These are phyloP conservation scores for Lobophora halterata DNA, from an alignment of 2,888 invertebrate genomes.

Conservation along the genomic window DNA sequence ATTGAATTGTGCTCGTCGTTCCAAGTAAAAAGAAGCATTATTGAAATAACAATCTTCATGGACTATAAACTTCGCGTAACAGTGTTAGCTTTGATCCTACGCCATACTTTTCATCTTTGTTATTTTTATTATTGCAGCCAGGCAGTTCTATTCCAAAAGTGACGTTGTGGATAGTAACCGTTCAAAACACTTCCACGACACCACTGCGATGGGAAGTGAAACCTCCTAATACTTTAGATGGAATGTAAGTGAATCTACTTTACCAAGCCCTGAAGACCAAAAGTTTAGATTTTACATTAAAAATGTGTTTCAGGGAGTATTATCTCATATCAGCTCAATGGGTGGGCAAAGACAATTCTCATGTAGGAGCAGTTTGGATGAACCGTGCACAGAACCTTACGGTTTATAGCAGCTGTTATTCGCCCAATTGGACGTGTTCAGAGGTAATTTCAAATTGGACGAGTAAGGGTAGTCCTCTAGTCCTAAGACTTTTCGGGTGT, in stretches of 20 bases:
- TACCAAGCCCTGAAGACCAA: too few relatives aligned
- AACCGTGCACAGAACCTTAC: constrained; percentile 96
- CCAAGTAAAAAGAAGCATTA: constrained; percentile 13
- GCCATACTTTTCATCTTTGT: too few relatives aligned
- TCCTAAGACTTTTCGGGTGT: background rate
- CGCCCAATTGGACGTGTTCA: constrained; percentile 91
- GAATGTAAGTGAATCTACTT: constrained; percentile 84
- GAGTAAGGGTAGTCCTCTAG: background rate
- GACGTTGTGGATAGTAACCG: constrained; percentile 89
- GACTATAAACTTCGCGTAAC: constrained; percentile 1
- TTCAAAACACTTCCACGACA: constrained; percentile 82
- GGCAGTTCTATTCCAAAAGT: constrained; percentile 93
- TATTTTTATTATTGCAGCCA: constrained; percentile 77
- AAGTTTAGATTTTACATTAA: too few relatives aligned
- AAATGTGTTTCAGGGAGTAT: constrained; percentile 88
- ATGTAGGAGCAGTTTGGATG: constrained; percentile 95
- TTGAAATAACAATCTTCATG: constrained; percentile 17
- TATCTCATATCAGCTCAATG: constrained; percentile 96
- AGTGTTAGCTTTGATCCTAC: too few relatives aligned
- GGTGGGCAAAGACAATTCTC: constrained; percentile 89
- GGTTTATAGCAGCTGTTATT: constrained; percentile 91
- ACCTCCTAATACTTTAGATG: constrained; percentile 88
- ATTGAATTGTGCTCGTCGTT: constrained; percentile 5
- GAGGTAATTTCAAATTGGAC: constrained; percentile 75
- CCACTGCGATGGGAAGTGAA: constrained; percentile 84